Base-by-base conservation (phyloP, 1,140 invertebrate genomes). In the Drosophila quadrilineata region DNA sequence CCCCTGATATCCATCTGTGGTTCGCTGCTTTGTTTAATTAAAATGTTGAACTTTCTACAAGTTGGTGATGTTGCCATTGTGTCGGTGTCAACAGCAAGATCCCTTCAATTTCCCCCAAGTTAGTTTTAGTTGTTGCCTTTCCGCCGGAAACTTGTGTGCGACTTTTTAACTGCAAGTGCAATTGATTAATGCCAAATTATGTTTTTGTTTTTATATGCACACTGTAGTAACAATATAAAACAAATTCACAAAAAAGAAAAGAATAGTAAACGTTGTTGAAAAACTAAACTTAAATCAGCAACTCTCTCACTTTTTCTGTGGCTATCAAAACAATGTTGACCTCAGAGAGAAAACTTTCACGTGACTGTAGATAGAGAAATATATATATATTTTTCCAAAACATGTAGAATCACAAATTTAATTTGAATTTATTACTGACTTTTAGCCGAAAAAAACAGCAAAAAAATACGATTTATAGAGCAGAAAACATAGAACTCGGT, bases 21-120 rank as follows among this genome's bases (percentile, higher is more conserved):
- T 60, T 45, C 46, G 46, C 40, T 60, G 48, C 46, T 52, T 66
- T 46, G 64, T 69, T 70, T 82, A 84, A 82, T 82, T 82, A 72
- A 80, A 80, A 72, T 71, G 56, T 60, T 56, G 17, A 84, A 84
- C 59, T 84, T 84, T 82, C 56, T 21, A 48, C 45, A 31, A 16
- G 26, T 43, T 41, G 19, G 19, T 14, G 54, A n/a, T 59, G 57
- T 35, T 59, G 62, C 64, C 35, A 38, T 57, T 50, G 17, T 72
- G 59, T 54, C 41, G 41, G 19, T 57, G 52, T 56, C 41, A 38
- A 49, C 40, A 16, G 16, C 49, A 56, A n/a, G 33, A 40, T 10
- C 35, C 31, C 24, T 22, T 45, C 14, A 57, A 35, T 19, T 24
- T 38, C 26, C 12, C 10, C 26, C 6, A 8, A 22, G 9, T 54